Evolutionary conservation across 1,140 invertebrate species (phyloP).

Genomic region (Rhynchophorus ferrugineus): DNA sequence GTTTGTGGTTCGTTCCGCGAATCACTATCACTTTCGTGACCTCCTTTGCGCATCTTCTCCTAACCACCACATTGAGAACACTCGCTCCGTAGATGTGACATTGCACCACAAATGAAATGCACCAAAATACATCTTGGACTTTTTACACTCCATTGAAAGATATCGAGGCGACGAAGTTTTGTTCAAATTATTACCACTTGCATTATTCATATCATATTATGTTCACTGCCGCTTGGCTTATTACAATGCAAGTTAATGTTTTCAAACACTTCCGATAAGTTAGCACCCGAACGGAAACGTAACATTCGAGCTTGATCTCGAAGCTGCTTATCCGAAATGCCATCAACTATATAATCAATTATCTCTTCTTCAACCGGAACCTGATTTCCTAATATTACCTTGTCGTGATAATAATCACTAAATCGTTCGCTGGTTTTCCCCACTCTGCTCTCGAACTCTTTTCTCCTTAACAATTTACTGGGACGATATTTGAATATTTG

Average conservation of each 20-base stretch:
- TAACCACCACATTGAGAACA: too few species aligned
- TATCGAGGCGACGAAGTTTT: not conserved
- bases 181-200: not conserved
- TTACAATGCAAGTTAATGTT: conserved; percentile 1
- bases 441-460: not conserved
- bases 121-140: not conserved
- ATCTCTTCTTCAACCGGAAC: conserved; percentile 24
- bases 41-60: too few species aligned
- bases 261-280: conserved; percentile 1
- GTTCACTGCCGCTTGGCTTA: conserved; percentile 5
- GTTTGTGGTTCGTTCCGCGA: not conserved
- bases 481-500: conserved; percentile 2
- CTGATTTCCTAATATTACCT: conserved; percentile 30
- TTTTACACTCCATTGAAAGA: not conserved
- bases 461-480: conserved; percentile 2
- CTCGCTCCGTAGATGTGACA: not conserved
- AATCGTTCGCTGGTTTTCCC: conserved; percentile 20
- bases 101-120: not conserved
- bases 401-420: conserved; percentile 28
- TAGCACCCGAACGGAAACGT: not conserved
- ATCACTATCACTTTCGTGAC: not conserved
- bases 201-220: not conserved
- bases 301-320: conserved; percentile 11
- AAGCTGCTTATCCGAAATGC: conserved; percentile 20
- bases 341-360: conserved; percentile 33